Evolutionary conservation across 1,140 invertebrate genomes (phyloP).

Genomic region (Philopotamus ludificatus): DNA sequence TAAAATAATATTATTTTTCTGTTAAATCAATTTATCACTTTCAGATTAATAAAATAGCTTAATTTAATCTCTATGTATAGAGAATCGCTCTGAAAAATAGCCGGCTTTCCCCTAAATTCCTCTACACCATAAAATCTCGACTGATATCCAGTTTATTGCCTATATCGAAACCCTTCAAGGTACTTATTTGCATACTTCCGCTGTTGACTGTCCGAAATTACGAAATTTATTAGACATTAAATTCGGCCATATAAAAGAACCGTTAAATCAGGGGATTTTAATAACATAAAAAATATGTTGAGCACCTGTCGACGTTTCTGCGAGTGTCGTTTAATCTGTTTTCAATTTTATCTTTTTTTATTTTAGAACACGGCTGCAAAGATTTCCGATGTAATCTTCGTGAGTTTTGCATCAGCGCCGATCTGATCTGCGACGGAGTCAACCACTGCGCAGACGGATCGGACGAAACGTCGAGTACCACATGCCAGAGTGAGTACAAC

Average conservation of each 20-base stretch:
- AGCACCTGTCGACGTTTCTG: too few relatives aligned
- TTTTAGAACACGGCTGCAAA: conserved; percentile 78
- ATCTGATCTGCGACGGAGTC: conserved; percentile 85
- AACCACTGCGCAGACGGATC: conserved; percentile 92
- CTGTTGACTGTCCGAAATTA: conserved; percentile 6
- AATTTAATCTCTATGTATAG: too few relatives aligned
- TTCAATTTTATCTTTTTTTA: conserved; percentile 31
- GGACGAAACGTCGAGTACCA: conserved; percentile 77
- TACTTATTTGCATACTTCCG: conserved; percentile 28
- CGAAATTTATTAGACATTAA: conserved; percentile 30
- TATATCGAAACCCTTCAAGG: conserved; percentile 5
- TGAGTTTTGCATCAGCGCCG: conserved; percentile 86
- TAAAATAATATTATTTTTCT: too few relatives aligned
- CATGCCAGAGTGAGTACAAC: conserved; percentile 75
- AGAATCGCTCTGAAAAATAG: background rate
- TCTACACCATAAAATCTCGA: conserved; percentile 9
- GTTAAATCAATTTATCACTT: too few relatives aligned
- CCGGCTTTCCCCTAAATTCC: background rate
- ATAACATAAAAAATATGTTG: too few relatives aligned
- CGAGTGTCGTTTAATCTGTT: too few relatives aligned
- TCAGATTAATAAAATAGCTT: too few relatives aligned
- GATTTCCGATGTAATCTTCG: conserved; percentile 82
- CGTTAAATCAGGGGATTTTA: conserved; percentile 32
- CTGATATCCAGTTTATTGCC: conserved; percentile 15
- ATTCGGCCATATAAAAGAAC: conserved; percentile 31